Conservation (phyloP, 2,888 invertebrate species). For the Actias luna region DNA sequence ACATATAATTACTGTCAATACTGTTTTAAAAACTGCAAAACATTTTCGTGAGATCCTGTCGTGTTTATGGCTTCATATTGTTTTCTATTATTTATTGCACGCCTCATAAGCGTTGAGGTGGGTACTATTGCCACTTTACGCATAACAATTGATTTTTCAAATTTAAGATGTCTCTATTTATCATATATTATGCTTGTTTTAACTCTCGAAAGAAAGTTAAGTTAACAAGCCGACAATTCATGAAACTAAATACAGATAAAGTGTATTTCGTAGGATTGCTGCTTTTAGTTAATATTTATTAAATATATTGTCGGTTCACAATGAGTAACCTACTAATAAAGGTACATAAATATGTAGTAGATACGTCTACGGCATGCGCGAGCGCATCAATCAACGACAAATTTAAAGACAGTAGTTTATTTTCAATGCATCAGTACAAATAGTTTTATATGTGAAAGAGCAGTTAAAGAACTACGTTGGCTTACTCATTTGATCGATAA, state of each 20-base stretch:
- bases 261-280: conserved; percentile 19
- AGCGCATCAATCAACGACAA: conserved; percentile 43
- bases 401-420: conserved; percentile 28
- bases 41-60: conserved; percentile 6
- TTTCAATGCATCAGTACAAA: conserved; percentile 26
- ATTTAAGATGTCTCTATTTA: no score
- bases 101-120: no score
- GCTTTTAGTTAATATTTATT: conserved; percentile 9
- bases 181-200: no score
- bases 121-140: no score
- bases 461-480: conserved; percentile 15
- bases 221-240: conserved; percentile 4
- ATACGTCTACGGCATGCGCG: conserved; percentile 18
- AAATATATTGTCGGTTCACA: conserved; percentile 27
- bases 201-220: neutral
- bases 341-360: no score
- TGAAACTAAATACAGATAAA: neutral
- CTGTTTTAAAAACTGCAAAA: conserved; percentile 5
- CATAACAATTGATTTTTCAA: no score
- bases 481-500: neutral
- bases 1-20: conserved; percentile 12
- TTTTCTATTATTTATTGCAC: no score
- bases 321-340: conserved; percentile 29
- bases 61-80: conserved; percentile 27
- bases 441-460: conserved; percentile 20